Percentiles rank a stretch among this genome's conserved stretches.
Evolutionary conservation across 2,888 invertebrate genomes (phyloP).

Genomic region (Clistopyga incitator): DNA sequence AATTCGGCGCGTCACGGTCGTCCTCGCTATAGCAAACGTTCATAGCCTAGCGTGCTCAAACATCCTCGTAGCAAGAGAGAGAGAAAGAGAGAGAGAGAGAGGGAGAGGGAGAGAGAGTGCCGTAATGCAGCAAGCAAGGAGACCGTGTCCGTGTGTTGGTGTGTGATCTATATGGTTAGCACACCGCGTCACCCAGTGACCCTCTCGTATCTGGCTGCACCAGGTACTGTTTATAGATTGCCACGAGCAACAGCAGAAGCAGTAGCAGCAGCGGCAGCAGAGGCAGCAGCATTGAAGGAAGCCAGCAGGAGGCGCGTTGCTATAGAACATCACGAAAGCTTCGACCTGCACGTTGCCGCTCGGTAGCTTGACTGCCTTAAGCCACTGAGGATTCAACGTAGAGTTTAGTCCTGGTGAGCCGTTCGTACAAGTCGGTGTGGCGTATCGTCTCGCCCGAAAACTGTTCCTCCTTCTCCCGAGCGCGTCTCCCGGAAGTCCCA

Average conservation of each 20-base stretch:
- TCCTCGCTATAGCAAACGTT: conserved; percentile 3
- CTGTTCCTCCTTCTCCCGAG: background rate
- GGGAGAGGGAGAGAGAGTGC: background rate
- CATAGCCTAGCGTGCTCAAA: conserved; percentile 5
- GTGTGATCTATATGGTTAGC: conserved; percentile 27
- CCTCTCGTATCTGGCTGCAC: conserved; percentile 78
- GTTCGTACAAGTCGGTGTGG: conserved; percentile 62
- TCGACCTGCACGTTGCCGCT: conserved; percentile 65
- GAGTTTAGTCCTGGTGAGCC: conserved; percentile 67
- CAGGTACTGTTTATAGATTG: conserved; percentile 83
- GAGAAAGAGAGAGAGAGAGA: no score
- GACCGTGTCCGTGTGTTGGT: background rate
- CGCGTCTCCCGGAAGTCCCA: background rate
- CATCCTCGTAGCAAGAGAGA: background rate
- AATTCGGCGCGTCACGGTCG: conserved; percentile 60
- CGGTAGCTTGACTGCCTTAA: conserved; percentile 52
- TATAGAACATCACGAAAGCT: conserved; percentile 68
- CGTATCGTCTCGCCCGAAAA: conserved; percentile 31
- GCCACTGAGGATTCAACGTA: conserved; percentile 55
- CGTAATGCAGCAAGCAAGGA: conserved; percentile 2
- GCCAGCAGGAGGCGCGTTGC: conserved; percentile 63
- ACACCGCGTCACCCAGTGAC: conserved; percentile 78
- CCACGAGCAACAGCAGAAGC: conserved; percentile 45
- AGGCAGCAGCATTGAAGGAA: conserved; percentile 41
- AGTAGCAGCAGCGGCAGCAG: conserved; percentile 34